These are phyloP conservation scores for Mycetomoellerius zeteki DNA, from an alignment of 1,140 invertebrate species.

Conservation along the genomic window DNA sequence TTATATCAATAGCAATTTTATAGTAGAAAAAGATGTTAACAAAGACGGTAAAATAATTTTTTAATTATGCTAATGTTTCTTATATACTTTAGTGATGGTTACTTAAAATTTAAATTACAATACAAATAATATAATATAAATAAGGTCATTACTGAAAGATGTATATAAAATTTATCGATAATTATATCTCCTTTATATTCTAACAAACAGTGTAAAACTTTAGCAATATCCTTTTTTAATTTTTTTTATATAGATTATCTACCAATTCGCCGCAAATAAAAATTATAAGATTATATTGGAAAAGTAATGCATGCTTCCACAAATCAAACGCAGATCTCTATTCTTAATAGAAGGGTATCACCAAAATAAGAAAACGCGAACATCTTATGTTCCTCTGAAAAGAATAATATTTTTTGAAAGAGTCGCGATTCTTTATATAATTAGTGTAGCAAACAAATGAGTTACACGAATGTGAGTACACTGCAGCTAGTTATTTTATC, in stretches of 20 bases:
- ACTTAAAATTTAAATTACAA: neutral
- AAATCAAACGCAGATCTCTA: neutral
- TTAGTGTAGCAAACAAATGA: slow-evolving; percentile 17
- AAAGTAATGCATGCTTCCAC: neutral
- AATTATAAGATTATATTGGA: neutral
- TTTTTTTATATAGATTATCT: neutral
- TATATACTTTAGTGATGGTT: neutral
- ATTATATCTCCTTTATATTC: neutral
- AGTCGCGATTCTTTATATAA: neutral
- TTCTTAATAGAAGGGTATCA: neutral
- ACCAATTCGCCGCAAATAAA: neutral
- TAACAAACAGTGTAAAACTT: neutral
- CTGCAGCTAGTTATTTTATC: neutral
- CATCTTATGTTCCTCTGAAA: neutral
- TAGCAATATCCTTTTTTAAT: neutral
- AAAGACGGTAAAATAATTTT: slow-evolving; percentile 4
- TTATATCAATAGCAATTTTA: slow-evolving; percentile 1
- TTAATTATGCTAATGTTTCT: neutral
- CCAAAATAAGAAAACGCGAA: neutral
- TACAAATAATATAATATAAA: no score
- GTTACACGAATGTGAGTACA: neutral
- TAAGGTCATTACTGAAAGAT: neutral
- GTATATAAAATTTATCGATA: neutral
- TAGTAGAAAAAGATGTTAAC: neutral
- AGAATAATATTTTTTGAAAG: slow-evolving; percentile 17